These are phyloP conservation scores for Synanthedon formicaeformis DNA, from an alignment of 2,888 invertebrate species.

Conservation along the genomic window DNA sequence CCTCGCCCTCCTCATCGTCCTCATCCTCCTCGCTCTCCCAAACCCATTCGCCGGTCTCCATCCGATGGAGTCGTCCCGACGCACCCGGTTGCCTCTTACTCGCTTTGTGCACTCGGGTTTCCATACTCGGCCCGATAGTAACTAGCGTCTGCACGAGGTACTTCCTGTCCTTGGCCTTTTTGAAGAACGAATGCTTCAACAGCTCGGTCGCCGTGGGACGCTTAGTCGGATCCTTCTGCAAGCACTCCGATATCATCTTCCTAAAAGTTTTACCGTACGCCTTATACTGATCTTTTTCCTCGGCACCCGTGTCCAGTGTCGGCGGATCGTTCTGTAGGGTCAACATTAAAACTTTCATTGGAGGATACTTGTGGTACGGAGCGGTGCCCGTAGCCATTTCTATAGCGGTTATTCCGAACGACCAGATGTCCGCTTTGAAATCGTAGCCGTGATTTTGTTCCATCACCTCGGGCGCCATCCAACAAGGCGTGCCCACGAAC, in stretches of 20 bases:
- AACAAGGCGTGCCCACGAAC: slow-evolving; percentile 99
- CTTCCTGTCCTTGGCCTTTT: slow-evolving; percentile 95
- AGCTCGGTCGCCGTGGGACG: slow-evolving; percentile 96
- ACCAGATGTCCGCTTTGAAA: slow-evolving; percentile 91
- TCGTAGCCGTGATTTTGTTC: slow-evolving; percentile 99
- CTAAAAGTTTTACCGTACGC: slow-evolving; percentile 97
- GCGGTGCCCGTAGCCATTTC: slow-evolving; percentile 99
- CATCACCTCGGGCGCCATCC: slow-evolving; percentile 99
- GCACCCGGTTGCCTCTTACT: slow-evolving; percentile 88
- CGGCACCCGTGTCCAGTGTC: slow-evolving; percentile 93
- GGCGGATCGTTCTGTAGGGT: slow-evolving; percentile 99
- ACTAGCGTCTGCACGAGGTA: slow-evolving; percentile 90
- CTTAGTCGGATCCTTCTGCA: slow-evolving; percentile 96
- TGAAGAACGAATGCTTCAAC: slow-evolving; percentile 98
- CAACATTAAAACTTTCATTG: slow-evolving; percentile 99
- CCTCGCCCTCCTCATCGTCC: slow-evolving; percentile 64
- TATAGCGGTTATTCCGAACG: slow-evolving; percentile 96
- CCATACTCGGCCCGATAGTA: slow-evolving; percentile 88
- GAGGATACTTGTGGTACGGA: slow-evolving; percentile 99
- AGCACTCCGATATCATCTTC: slow-evolving; percentile 97
- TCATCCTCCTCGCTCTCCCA: slow-evolving; percentile 97
- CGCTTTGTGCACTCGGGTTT: slow-evolving; percentile 91
- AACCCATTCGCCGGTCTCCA: slow-evolving; percentile 97
- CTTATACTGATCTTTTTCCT: slow-evolving; percentile 99
- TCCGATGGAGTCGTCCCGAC: slow-evolving; percentile 87